Base-by-base conservation (phyloP, 2,888 invertebrate species). In the Metallyticus violacea region DNA sequence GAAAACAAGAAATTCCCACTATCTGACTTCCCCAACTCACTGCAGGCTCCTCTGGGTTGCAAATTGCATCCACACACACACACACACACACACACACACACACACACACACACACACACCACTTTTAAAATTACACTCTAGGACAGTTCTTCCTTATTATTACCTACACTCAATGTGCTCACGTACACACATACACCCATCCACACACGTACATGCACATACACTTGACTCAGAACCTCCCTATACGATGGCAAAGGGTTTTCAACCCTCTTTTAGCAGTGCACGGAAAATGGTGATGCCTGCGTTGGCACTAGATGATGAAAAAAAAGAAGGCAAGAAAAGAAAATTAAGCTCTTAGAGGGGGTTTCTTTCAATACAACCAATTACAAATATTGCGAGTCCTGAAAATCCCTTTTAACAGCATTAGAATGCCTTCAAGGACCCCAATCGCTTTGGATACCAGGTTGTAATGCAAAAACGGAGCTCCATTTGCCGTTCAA, bases 341-440 rank as follows among this genome's bases (percentile, higher is more conserved):
- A 62, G 40, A 62, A 62, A 62, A 62, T 62, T 62, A 62, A 62
- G 40, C 40, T 62, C 40, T 62, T 62, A 62, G 40, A 62, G 40
- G 15, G 76, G 27, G 76, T 76, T 83, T 83, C 76, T 83, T 83
- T 77, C 77, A 83, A 83, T 83, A 77, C 77, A 28, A 26, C 83
- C 83, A 83, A 83, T 83, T 83, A 83, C 83, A 83, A 83, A 83
- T 77, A 77, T 26, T 29, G 77, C 28, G 27, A 83, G 83, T 27
- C n/a, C 83, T 83, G 77, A 83, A 83, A 83, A 25, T 77, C 83
- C 77, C 83, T 83, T 83, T 83, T 83, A 83, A 77, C 83, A 83
- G 77, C 77, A 83, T 83, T 83, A 83, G 77, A 83, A 28, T 29
- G 83, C 77, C 26, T 83, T 25, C 29, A 77, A 83, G 83, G 77